Evolutionary conservation across 1,140 invertebrate species (phyloP), one percentile per base, ranked within the genome.

Genomic region (Melipona quadrifasciata): DNA sequence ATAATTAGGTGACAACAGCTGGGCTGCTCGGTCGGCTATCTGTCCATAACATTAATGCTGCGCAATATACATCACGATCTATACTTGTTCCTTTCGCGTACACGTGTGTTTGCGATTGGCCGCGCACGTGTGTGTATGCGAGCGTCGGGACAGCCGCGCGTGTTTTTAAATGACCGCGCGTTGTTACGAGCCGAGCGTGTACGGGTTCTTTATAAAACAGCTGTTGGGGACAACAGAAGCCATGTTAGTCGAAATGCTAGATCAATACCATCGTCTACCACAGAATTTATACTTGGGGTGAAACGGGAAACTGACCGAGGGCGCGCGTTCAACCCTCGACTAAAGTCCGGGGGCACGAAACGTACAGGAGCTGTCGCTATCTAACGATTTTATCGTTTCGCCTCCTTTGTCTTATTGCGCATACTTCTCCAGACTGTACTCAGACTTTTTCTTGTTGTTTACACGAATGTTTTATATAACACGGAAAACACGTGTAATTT

Each of bases 1-100:
- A 90, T 90, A 90, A 89, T 90, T 89, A 90, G 89, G 84, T 89
- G 86, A 89, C 86, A 90, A 89, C 89, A 90, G 88, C 89, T 90
- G 89, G 31, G 68, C 83, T 16, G 65, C 31, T 82, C 58, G 68
- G 39, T 47, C 80, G 75, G 47, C 61, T 89, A 89, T 89, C 87
- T 86, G 64, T 39, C 78, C 82, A 39, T 58, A 75, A 74, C 77
- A 84, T 82, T 85, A 82, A 86, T 80, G 82, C 65, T 83, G 78
- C 88, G 83, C 74, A 80, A 76, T 87, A 79, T 74, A 74, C 47
- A 55, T 39, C 68, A 47, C 80, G 64, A 77, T 76, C 55, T 75
- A 74, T 85, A 64, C 77, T 80, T 61, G 68, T 64, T 65, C 58
- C 39, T n/a, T 67, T 31, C 24, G 8, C 17, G n/a, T 47, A 27